Conservation (phyloP, 1,140 invertebrate genomes). For the Chironomus tepperi region DNA sequence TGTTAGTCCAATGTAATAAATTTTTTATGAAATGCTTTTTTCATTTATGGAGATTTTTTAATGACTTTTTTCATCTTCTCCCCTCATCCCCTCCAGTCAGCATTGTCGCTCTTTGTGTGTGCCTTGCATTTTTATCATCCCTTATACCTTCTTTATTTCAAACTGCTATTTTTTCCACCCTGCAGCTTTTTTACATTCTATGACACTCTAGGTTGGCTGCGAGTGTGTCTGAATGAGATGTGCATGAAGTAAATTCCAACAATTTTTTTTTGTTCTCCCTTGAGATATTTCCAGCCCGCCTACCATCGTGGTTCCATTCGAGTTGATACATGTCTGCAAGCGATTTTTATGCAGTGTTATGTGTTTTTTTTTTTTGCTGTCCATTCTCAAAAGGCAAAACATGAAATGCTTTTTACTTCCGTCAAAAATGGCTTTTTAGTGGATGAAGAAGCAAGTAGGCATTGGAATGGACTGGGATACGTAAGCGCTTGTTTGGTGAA, state of each 20-base stretch:
- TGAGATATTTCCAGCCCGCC: neutral
- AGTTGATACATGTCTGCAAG: constrained; percentile 11
- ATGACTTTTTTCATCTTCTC: neutral
- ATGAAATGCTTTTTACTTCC: neutral
- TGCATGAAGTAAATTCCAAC: neutral
- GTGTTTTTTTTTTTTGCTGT: too few relatives aligned
- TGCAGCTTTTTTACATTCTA: neutral
- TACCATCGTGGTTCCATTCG: neutral
- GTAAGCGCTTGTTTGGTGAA: too few relatives aligned
- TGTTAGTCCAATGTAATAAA: neutral
- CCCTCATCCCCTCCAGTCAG: too few relatives aligned
- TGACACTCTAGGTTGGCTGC: neutral
- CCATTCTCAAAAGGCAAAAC: too few relatives aligned
- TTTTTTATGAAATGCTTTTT: constrained; percentile 1
- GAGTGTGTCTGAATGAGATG: neutral
- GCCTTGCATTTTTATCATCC: neutral
- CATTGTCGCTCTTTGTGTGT: neutral
- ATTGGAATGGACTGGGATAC: too few relatives aligned
- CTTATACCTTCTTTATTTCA: neutral
- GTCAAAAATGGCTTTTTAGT: constrained; percentile 12
- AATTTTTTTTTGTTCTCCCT: neutral
- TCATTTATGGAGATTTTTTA: constrained; percentile 2
- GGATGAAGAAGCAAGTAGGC: neutral
- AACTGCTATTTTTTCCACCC: neutral
- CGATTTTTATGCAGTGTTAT: neutral